Conservation (phyloP, 2,113 vertebrate genomes). For the Prunella fulvescens region DNA sequence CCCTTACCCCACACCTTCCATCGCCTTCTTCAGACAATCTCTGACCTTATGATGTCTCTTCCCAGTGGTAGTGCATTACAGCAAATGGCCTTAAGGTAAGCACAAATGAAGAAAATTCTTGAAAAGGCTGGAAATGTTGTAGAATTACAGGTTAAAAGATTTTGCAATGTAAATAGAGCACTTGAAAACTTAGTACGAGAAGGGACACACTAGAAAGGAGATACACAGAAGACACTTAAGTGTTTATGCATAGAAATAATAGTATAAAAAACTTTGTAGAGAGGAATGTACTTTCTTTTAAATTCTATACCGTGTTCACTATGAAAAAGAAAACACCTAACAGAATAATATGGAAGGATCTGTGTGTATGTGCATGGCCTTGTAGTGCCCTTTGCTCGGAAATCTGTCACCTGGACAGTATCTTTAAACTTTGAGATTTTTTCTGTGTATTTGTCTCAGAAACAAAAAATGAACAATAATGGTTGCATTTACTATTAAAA, state of each 20-base stretch:
- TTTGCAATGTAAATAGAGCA: not conserved
- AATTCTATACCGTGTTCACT: not conserved
- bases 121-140: not conserved
- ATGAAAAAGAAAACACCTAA: not conserved
- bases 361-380: not conserved
- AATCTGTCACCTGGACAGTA: not conserved
- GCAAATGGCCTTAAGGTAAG: slow-evolving; percentile 96
- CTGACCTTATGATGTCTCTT: slow-evolving; percentile 99
- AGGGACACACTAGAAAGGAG: not conserved
- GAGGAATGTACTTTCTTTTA: not conserved
- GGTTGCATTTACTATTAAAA: not conserved
- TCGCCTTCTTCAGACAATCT: slow-evolving; percentile 96
- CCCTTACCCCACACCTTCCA: slow-evolving; percentile 97
- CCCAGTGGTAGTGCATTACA: slow-evolving; percentile 95
- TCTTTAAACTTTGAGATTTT: not conserved
- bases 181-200: not conserved
- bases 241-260: not conserved
- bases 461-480: not conserved
- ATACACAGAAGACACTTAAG: not conserved
- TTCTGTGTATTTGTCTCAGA: not conserved
- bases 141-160: not conserved
- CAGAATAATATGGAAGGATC: not conserved
- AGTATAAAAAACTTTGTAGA: not conserved
- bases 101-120: not conserved
- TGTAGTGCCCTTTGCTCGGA: not conserved